phyloP scores from a whole-genome alignment of 2,797 vertebrate species.

The Pelodytes ibericus region DNA sequence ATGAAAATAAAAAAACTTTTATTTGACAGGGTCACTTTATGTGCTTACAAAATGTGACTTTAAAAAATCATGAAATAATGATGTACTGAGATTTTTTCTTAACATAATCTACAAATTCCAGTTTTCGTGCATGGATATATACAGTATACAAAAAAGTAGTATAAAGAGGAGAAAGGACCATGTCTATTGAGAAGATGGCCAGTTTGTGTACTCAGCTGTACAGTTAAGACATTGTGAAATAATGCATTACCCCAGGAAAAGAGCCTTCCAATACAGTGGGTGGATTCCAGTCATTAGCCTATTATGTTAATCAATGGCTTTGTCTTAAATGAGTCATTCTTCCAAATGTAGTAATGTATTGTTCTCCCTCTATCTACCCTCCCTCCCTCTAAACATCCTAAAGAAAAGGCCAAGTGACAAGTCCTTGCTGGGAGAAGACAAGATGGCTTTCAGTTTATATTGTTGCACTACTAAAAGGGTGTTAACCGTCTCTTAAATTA shows the following conservation, averaged over 20 bases:
- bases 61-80: too few species aligned
- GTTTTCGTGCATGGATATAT: too few species aligned
- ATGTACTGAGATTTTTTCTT: too few species aligned
- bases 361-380: conserved; percentile 29
- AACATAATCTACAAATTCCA: too few species aligned
- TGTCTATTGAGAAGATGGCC: not conserved
- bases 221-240: conserved; percentile 20
- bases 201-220: conserved; percentile 43
- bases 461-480: not conserved
- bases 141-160: too few species aligned
- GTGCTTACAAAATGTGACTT: too few species aligned
- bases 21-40: too few species aligned
- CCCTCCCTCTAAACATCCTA: conserved; percentile 20
- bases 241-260: conserved; percentile 21
- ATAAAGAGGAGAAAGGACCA: too few species aligned
- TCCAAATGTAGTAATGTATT: conserved; percentile 30
- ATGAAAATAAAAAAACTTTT: too few species aligned
- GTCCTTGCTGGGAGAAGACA: conserved; percentile 9
- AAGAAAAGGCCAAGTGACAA: conserved; percentile 26
- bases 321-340: conserved; percentile 43
- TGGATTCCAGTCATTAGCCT: conserved; percentile 29
- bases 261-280: conserved; percentile 32
- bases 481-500: too few species aligned
- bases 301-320: conserved; percentile 49
- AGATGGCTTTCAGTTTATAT: conserved; percentile 5